Conservation (phyloP, 2,888 invertebrate species). For the Anthophora plumipes region DNA sequence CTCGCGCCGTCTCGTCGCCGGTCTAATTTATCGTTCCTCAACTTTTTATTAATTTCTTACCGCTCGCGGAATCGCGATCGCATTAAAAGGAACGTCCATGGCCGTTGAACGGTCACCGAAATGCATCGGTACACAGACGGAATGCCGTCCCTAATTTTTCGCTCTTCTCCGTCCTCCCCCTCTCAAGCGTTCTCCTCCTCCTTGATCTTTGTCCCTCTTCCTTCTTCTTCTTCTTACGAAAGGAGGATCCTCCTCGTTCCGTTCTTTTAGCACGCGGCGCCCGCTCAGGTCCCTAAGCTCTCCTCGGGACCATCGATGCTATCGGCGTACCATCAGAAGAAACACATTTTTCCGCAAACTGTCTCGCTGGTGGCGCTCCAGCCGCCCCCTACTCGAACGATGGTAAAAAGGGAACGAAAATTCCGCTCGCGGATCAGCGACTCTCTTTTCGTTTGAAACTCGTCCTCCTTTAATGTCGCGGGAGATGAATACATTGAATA, state of each 20-base stretch:
- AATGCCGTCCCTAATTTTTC: constrained; percentile 76
- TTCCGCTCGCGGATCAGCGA: constrained; percentile 27
- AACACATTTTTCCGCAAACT: constrained; percentile 71
- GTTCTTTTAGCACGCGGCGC: constrained; percentile 49
- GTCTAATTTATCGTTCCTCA: constrained; percentile 84
- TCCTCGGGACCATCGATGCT: constrained; percentile 59
- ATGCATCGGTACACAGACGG: constrained; percentile 74
- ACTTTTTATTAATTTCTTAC: constrained; percentile 84
- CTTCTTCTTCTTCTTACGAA: too few species aligned
- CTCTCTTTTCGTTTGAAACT: not conserved
- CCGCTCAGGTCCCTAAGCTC: constrained; percentile 28
- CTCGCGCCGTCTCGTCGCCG: constrained; percentile 76
- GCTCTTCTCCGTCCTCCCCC: constrained; percentile 54
- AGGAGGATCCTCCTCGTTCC: constrained; percentile 26
- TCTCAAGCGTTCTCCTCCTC: not conserved
- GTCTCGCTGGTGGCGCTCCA: constrained; percentile 46
- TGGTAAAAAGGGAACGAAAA: constrained; percentile 55
- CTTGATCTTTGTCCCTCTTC: too few species aligned
- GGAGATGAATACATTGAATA: too few species aligned
- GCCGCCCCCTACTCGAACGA: constrained; percentile 35
- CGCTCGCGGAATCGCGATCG: constrained; percentile 79
- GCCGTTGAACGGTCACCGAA: constrained; percentile 66
- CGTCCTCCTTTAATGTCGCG: not conserved
- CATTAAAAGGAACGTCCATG: constrained; percentile 70
- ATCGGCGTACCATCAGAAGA: constrained; percentile 63